phyloP scores from a whole-genome alignment of 53 echinoderm and acorn worm species.

The Patiria pectinifera region DNA sequence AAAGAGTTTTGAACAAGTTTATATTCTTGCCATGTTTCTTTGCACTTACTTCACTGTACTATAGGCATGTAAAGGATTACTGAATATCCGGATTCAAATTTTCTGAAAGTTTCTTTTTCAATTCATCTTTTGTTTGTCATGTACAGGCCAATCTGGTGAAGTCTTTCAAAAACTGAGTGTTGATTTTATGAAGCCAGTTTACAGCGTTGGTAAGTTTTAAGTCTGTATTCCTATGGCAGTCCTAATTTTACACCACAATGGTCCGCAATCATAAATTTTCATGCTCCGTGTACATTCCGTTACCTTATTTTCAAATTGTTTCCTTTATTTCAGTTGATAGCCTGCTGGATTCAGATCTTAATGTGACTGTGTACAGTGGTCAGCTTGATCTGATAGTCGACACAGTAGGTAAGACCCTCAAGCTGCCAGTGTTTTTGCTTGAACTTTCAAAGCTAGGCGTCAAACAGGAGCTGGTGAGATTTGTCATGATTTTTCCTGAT shows the following conservation, averaged over 20 bases:
- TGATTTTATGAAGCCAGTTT: conserved; percentile 97
- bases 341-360: conserved; percentile 70
- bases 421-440: neutral
- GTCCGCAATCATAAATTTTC: neutral
- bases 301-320: too few species aligned
- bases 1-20: too few species aligned
- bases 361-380: conserved; percentile 90
- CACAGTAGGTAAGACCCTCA: conserved; percentile 74
- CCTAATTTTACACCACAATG: neutral
- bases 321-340: conserved; percentile 75
- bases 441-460: neutral
- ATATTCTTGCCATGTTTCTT: too few species aligned
- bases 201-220: conserved; percentile 77
- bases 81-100: too few species aligned
- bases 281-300: too few species aligned
- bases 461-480: too few species aligned
- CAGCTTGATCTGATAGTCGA: conserved; percentile 94
- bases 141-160: conserved; percentile 73
- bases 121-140: neutral
- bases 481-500: neutral
- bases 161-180: conserved; percentile 76
- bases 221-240: neutral
- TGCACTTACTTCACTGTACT: too few species aligned
- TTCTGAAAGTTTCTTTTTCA: neutral
- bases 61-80: too few species aligned